These are phyloP conservation scores for Notarius lentiginosus DNA, from an alignment of 2,113 vertebrate genomes.

Conservation along the genomic window DNA sequence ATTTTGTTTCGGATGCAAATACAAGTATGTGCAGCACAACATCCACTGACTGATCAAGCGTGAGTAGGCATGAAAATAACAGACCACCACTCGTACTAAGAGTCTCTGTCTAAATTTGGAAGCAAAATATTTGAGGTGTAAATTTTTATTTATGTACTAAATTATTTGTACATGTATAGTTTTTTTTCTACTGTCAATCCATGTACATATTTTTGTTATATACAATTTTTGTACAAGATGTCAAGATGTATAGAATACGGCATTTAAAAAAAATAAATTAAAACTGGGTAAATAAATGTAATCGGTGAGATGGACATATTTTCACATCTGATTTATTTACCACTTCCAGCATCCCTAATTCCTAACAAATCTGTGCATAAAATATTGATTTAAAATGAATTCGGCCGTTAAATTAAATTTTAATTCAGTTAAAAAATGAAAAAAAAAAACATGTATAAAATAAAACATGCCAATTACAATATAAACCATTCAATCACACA, in stretches of 20 bases:
- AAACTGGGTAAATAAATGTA: neutral
- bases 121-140: neutral
- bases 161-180: neutral
- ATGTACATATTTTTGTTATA: neutral
- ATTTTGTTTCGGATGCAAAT: neutral
- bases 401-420: neutral
- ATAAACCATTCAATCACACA: conserved; percentile 27
- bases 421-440: neutral
- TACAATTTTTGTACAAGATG: neutral
- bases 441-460: neutral
- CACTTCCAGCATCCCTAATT: neutral
- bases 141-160: neutral
- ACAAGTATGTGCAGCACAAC: neutral
- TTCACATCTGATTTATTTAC: conserved; percentile 29
- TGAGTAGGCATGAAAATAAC: neutral
- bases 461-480: conserved; percentile 41
- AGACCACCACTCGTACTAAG: neutral
- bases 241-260: neutral
- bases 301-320: neutral
- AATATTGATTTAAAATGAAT: neutral
- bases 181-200: neutral
- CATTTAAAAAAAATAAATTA: too few species aligned
- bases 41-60: neutral
- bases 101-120: neutral
- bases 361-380: conserved; percentile 23